Evolutionary conservation across 2,113 vertebrate genomes (phyloP).

Genomic region (zebrafish (Danio rerio)): DNA sequence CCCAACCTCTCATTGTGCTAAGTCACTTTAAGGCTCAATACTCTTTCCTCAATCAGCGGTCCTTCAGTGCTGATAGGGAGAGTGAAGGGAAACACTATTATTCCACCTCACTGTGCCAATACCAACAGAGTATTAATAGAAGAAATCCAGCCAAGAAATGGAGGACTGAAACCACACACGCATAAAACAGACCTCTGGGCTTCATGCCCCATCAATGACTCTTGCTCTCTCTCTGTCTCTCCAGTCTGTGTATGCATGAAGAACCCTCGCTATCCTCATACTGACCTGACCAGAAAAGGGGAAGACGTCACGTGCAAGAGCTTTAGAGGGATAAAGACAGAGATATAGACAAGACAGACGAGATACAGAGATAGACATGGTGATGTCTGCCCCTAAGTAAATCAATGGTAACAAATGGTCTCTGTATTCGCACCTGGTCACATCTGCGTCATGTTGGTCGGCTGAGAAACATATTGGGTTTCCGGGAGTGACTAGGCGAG

Average conservation of each 20-base stretch:
- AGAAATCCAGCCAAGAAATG: conserved; percentile 15
- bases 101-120: conserved; percentile 27
- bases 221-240: not conserved
- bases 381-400: conserved; percentile 2
- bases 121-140: conserved; percentile 37
- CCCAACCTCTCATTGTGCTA: conserved; percentile 26
- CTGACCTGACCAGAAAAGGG: conserved; percentile 2
- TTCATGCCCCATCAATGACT: conserved; percentile 26
- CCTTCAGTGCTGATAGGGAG: conserved; percentile 5
- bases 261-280: conserved; percentile 9
- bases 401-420: conserved; percentile 10
- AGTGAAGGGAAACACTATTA: conserved; percentile 8
- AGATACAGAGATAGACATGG: not conserved
- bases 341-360: not conserved
- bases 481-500: conserved; percentile 10
- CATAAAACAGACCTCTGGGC: conserved; percentile 29
- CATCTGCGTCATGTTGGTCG: not conserved
- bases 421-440: conserved; percentile 40
- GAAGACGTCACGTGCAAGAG: not conserved
- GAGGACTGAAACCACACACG: conserved; percentile 31
- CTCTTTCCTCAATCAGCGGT: conserved; percentile 14
- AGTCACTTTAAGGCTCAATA: conserved; percentile 16
- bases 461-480: conserved; percentile 31
- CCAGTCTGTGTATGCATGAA: conserved; percentile 1
- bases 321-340: not conserved